Evolutionary conservation across 2,888 invertebrate genomes (phyloP).

Genomic region (Coronaproctus castanopsis): DNA sequence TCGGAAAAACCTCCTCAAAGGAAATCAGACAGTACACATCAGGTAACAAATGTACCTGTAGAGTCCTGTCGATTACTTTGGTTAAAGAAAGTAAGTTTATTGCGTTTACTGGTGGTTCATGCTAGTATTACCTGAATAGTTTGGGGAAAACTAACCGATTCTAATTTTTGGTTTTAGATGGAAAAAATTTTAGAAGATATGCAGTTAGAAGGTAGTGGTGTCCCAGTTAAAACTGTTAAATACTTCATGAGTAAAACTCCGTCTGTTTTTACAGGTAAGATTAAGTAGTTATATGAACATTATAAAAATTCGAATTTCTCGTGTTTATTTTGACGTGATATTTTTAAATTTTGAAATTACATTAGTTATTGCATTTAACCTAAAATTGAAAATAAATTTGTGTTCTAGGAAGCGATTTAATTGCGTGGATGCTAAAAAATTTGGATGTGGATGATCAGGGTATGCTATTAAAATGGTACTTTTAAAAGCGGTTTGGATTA

Average conservation of each 20-base stretch:
- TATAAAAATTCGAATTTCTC: too few relatives aligned
- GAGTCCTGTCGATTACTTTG: conserved; percentile 5
- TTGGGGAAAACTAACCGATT: too few relatives aligned
- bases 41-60: not conserved
- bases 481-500: not conserved
- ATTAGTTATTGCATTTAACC: too few relatives aligned
- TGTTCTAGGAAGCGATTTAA: conserved; percentile 68
- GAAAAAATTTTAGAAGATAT: conserved; percentile 83
- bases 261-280: conserved; percentile 61
- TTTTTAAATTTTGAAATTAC: not conserved
- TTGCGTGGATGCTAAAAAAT: conserved; percentile 83
- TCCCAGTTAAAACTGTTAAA: conserved; percentile 92
- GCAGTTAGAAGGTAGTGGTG: conserved; percentile 84
- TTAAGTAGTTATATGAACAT: too few relatives aligned
- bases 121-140: too few relatives aligned
- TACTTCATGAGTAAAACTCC: conserved; percentile 98
- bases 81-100: conserved; percentile 5
- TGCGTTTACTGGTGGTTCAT: not conserved
- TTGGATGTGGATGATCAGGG: conserved; percentile 74
- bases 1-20: conserved; percentile 8
- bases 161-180: conserved; percentile 49
- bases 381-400: not conserved
- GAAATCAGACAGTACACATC: conserved; percentile 7
- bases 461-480: conserved; percentile 21
- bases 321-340: not conserved